Percentiles rank a stretch among this genome's conserved stretches.
These are phyloP conservation scores for Papilio helenus DNA, from an alignment of 1,140 invertebrate species.

Conservation along the genomic window DNA sequence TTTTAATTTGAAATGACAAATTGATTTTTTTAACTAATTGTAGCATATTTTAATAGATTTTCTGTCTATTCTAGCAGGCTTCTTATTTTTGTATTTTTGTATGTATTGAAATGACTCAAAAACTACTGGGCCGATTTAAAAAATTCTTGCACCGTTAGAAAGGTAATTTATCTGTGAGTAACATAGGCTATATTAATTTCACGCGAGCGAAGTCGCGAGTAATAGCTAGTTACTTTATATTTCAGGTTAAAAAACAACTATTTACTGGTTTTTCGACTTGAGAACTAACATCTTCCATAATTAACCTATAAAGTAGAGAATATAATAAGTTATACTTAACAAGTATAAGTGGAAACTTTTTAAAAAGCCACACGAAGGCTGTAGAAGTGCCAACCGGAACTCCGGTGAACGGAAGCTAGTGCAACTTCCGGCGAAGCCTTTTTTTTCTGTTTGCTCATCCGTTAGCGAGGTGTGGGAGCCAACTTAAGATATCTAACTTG, in stretches of 20 bases:
- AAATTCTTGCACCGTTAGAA: too few relatives aligned
- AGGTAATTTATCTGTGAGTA: too few relatives aligned
- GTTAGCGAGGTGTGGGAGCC: conserved; percentile 12
- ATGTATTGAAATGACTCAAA: too few relatives aligned
- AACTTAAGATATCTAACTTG: conserved; percentile 16
- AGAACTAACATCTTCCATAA: background rate
- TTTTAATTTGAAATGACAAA: background rate
- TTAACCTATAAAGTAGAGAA: background rate
- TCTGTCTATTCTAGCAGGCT: too few relatives aligned
- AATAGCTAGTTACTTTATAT: too few relatives aligned
- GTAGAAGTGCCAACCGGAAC: conserved; percentile 14
- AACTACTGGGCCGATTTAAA: too few relatives aligned
- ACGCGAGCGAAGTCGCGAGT: too few relatives aligned
- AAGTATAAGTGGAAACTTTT: conserved; percentile 11
- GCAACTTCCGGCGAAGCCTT: background rate
- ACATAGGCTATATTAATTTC: too few relatives aligned
- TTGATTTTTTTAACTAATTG: too few relatives aligned
- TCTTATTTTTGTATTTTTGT: too few relatives aligned
- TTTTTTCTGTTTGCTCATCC: conserved; percentile 24
- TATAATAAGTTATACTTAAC: background rate
- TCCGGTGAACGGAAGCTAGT: conserved; percentile 21
- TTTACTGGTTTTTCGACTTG: background rate
- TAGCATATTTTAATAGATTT: too few relatives aligned
- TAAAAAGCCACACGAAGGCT: conserved; percentile 5
- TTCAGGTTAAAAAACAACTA: too few relatives aligned